phyloP scores from a whole-genome alignment of 2,113 vertebrate genomes.

The Oxyura jamaicensis region DNA sequence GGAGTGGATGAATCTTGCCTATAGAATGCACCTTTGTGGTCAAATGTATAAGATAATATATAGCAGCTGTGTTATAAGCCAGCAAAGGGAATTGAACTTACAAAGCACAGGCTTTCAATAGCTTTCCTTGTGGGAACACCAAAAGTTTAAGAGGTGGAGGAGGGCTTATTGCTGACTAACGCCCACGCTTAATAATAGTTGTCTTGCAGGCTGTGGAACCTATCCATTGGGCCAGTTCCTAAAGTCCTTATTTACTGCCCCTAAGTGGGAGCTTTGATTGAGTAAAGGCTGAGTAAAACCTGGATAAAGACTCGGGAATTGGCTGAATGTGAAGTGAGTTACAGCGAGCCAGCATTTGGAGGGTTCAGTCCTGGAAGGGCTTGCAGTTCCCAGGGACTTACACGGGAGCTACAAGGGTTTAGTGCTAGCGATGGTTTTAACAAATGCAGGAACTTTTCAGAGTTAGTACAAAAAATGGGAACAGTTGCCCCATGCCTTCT shows the following conservation, averaged over 20 bases:
- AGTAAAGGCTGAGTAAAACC: slow-evolving; percentile 58
- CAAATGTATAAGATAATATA: slow-evolving; percentile 80
- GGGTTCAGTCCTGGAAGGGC: background rate
- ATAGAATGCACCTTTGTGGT: slow-evolving; percentile 79
- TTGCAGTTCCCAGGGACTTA: background rate
- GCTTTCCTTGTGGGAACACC: slow-evolving; percentile 75
- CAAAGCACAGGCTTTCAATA: slow-evolving; percentile 71
- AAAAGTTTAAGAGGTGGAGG: slow-evolving; percentile 71
- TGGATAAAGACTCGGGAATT: background rate
- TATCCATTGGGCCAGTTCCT: slow-evolving; percentile 37
- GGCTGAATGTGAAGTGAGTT: background rate
- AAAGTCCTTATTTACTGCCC: slow-evolving; percentile 55
- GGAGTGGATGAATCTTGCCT: slow-evolving; percentile 77
- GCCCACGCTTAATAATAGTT: slow-evolving; percentile 43
- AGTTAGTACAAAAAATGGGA: background rate
- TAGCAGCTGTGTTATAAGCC: slow-evolving; percentile 79
- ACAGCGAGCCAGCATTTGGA: background rate
- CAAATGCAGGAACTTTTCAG: background rate
- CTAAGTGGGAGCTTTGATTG: slow-evolving; percentile 32
- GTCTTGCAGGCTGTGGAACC: slow-evolving; percentile 50
- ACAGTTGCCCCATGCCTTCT: background rate
- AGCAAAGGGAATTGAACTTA: slow-evolving; percentile 71
- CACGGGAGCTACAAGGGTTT: background rate
- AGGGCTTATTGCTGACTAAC: slow-evolving; percentile 64
- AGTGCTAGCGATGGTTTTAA: background rate